Evolutionary conservation across 2,888 invertebrate genomes (phyloP).

Genomic region (Deilephila porcellus): DNA sequence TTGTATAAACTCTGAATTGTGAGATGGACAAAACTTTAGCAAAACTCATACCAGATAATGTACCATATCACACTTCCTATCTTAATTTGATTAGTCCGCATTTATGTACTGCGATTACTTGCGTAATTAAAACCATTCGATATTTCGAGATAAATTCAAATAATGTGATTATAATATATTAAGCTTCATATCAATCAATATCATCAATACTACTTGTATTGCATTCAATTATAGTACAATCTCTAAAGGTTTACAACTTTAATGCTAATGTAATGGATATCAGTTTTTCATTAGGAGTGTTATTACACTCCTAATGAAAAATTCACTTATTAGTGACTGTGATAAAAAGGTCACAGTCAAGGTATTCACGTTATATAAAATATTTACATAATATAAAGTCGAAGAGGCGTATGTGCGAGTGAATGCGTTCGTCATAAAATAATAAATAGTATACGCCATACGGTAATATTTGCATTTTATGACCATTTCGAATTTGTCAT

Average conservation of each 20-base stretch:
- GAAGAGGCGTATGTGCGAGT: background rate
- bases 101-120: background rate
- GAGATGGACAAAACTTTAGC: background rate
- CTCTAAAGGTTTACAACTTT: background rate
- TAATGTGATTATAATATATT: background rate
- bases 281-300: background rate
- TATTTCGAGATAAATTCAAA: background rate
- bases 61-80: background rate
- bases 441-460: background rate
- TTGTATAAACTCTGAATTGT: conserved; percentile 16
- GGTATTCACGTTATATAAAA: background rate
- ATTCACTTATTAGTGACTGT: too few species aligned
- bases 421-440: background rate
- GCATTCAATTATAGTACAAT: background rate
- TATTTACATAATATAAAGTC: background rate
- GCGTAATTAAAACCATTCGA: background rate
- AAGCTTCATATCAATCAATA: too few species aligned
- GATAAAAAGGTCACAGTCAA: conserved; percentile 4
- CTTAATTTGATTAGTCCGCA: background rate
- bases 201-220: too few species aligned
- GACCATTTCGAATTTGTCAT: conserved; percentile 20
- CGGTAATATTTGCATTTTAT: background rate
- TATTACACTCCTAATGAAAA: too few species aligned
- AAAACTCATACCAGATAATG: background rate
- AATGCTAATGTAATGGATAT: background rate